These are phyloP conservation scores for Tor tambroides DNA, from an alignment of 2,113 vertebrate genomes.

Conservation along the genomic window DNA sequence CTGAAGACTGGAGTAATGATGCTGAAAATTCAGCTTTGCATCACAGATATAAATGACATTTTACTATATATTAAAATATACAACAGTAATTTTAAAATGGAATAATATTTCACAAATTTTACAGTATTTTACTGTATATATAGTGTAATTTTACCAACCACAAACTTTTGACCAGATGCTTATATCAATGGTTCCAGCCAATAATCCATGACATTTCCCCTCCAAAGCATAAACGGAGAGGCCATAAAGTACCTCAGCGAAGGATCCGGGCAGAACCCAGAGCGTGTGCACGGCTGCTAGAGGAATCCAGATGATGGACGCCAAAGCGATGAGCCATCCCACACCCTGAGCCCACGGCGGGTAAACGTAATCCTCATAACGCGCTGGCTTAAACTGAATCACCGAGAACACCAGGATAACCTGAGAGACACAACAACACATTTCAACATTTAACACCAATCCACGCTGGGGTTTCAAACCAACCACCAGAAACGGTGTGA, in stretches of 20 bases:
- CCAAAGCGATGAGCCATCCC: constrained; percentile 76
- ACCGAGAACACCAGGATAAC: constrained; percentile 76
- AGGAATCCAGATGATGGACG: constrained; percentile 81
- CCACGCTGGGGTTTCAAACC: no score
- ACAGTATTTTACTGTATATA: no score
- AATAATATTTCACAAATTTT: no score
- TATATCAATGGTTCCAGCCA: background rate
- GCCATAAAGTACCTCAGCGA: constrained; percentile 64
- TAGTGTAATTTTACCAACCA: no score
- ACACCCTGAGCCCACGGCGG: constrained; percentile 78
- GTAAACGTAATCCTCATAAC: constrained; percentile 74
- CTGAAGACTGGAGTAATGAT: no score
- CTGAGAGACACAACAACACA: constrained; percentile 55
- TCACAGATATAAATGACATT: no score
- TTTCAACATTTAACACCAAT: background rate
- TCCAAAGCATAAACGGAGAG: background rate
- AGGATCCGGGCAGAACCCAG: constrained; percentile 74
- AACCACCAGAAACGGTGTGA: background rate
- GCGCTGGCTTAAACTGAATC: constrained; percentile 77
- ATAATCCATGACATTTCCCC: background rate
- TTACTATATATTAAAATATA: no score
- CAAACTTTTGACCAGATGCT: no score
- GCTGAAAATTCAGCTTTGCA: no score
- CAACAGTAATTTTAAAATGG: no score
- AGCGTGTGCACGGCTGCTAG: constrained; percentile 74